phyloP scores from a whole-genome alignment of 1,140 invertebrate genomes.

The Apolygus lucorum region DNA sequence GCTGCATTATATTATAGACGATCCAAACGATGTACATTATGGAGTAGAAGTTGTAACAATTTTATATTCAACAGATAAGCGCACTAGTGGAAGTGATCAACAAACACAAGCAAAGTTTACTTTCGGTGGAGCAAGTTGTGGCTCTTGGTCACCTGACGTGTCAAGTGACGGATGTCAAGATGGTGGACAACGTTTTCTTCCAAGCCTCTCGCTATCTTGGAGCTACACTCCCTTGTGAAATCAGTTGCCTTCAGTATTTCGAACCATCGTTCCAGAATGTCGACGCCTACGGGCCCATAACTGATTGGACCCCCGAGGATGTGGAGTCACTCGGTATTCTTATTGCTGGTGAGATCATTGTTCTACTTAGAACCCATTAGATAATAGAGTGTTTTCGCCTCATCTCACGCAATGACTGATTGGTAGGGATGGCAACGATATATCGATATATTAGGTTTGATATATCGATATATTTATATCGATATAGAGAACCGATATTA shows the following conservation, averaged over 20 bases:
- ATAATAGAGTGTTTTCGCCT: too few relatives aligned
- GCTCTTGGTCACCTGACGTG: not conserved
- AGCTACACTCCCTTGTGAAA: not conserved
- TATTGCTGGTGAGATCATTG: constrained; percentile 1
- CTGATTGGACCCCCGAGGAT: not conserved
- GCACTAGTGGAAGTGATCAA: not conserved
- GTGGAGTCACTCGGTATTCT: not conserved
- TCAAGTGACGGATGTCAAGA: not conserved
- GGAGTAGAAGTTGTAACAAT: too few relatives aligned
- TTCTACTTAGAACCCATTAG: too few relatives aligned
- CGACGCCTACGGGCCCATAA: not conserved
- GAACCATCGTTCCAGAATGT: not conserved
- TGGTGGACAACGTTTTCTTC: not conserved
- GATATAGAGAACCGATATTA: too few relatives aligned
- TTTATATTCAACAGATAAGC: not conserved
- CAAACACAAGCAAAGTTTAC: not conserved
- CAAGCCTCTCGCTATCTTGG: not conserved
- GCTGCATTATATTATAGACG: too few relatives aligned
- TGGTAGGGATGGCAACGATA: too few relatives aligned
- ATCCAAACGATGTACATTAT: too few relatives aligned
- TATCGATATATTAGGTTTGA: too few relatives aligned
- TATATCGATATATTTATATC: too few relatives aligned
- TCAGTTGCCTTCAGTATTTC: not conserved
- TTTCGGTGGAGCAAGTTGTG: not conserved
- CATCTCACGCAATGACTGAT: too few relatives aligned